phyloP scores from a whole-genome alignment of 2,113 vertebrate species.

The Aspidoscelis tigris region DNA sequence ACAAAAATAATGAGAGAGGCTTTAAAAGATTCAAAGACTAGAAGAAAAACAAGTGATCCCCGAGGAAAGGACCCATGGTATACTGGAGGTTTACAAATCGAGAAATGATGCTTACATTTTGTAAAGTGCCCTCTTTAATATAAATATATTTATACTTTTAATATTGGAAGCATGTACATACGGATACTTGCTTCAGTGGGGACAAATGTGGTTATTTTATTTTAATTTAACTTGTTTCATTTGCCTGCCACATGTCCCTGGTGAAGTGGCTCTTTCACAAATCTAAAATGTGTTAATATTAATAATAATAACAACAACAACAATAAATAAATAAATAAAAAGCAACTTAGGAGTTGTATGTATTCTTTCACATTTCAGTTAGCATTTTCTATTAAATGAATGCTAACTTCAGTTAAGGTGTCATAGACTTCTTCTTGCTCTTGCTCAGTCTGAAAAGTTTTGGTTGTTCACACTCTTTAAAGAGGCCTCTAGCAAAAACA shows the following conservation, averaged over 20 bases:
- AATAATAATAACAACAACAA: no score
- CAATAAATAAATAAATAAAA: neutral
- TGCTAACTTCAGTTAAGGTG: neutral
- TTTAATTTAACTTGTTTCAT: constrained; percentile 4
- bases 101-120: constrained; percentile 72
- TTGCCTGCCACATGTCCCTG: constrained; percentile 1
- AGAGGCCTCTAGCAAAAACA: neutral
- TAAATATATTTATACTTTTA: constrained; percentile 73
- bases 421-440: neutral
- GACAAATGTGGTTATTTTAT: constrained; percentile 21
- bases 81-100: constrained; percentile 74
- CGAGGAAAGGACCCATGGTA: constrained; percentile 71
- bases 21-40: constrained; percentile 82
- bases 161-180: constrained; percentile 66
- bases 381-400: neutral
- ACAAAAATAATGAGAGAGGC: constrained; percentile 83
- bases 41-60: constrained; percentile 77
- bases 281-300: neutral
- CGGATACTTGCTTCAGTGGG: constrained; percentile 56
- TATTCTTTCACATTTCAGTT: constrained; percentile 15
- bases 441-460: neutral
- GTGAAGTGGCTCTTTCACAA: neutral
- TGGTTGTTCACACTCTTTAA: constrained; percentile 8
- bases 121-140: constrained; percentile 72
- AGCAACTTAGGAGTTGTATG: neutral